Percentiles rank a stretch among this genome's conserved stretches.
These are phyloP conservation scores for Turnix velox DNA, from an alignment of 2,113 vertebrate genomes.

Conservation along the genomic window DNA sequence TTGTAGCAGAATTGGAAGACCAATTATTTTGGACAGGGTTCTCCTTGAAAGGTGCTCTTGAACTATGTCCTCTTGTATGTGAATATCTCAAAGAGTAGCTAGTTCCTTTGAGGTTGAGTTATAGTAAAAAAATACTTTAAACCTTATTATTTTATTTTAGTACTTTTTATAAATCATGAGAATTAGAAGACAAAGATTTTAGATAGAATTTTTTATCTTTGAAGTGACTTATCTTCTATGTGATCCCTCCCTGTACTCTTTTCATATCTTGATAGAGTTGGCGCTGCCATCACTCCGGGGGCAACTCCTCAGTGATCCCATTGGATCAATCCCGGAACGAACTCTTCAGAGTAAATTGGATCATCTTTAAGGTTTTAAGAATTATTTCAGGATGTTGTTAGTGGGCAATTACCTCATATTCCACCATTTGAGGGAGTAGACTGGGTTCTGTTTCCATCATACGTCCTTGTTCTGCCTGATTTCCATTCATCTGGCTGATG, in stretches of 20 bases:
- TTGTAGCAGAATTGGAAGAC: neutral
- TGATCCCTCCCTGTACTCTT: neutral
- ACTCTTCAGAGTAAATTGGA: neutral
- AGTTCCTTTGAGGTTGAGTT: neutral
- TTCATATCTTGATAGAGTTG: neutral
- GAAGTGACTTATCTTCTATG: neutral
- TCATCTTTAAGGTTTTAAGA: constrained; percentile 32
- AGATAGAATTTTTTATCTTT: neutral
- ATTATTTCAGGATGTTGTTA: constrained; percentile 3
- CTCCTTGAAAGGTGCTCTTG: neutral
- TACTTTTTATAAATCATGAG: neutral
- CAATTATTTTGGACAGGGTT: neutral
- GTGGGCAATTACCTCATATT: neutral
- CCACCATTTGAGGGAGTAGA: neutral
- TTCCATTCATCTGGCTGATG: neutral
- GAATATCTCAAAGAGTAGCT: neutral
- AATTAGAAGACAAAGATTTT: neutral
- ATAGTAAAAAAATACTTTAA: neutral
- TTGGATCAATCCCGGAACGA: constrained; percentile 1
- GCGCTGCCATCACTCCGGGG: fast-evolving
- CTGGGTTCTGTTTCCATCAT: neutral
- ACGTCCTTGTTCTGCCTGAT: neutral
- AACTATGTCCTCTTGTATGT: neutral
- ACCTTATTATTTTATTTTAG: neutral
- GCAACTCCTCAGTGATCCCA: neutral